Percentiles rank a stretch among this genome's conserved stretches.
Conservation (phyloP, 1,140 invertebrate species). For the Drosophila arizonae region DNA sequence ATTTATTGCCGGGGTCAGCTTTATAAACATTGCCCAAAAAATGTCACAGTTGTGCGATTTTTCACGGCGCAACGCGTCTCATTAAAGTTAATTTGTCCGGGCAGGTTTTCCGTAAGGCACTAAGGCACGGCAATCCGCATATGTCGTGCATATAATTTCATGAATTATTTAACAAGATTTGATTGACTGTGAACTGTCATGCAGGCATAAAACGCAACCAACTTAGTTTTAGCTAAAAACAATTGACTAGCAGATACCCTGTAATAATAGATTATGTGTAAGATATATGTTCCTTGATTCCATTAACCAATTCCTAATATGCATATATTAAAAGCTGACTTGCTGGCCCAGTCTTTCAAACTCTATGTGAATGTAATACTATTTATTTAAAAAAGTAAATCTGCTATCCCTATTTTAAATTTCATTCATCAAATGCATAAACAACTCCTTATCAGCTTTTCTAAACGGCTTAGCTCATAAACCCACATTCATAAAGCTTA, state of each 20-base stretch:
- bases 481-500: neutral
- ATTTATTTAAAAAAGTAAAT: no score
- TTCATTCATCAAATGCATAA: no score
- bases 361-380: no score
- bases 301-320: neutral
- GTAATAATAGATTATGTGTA: no score
- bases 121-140: neutral
- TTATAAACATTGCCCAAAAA: constrained; percentile 7
- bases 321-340: no score
- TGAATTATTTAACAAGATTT: constrained; percentile 61
- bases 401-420: no score
- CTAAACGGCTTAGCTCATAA: neutral
- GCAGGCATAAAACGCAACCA: neutral
- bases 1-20: constrained; percentile 15
- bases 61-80: constrained; percentile 8
- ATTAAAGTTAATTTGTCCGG: constrained; percentile 30
- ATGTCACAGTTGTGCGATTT: constrained; percentile 4
- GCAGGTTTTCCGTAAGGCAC: neutral
- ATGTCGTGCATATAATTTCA: constrained; percentile 38
- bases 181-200: constrained; percentile 28
- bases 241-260: no score
- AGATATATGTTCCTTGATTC: no score
- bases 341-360: no score
- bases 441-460: neutral
- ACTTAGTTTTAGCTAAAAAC: no score